Evolutionary conservation across 2,888 invertebrate species (phyloP).

Genomic region (Hartigia nigra): DNA sequence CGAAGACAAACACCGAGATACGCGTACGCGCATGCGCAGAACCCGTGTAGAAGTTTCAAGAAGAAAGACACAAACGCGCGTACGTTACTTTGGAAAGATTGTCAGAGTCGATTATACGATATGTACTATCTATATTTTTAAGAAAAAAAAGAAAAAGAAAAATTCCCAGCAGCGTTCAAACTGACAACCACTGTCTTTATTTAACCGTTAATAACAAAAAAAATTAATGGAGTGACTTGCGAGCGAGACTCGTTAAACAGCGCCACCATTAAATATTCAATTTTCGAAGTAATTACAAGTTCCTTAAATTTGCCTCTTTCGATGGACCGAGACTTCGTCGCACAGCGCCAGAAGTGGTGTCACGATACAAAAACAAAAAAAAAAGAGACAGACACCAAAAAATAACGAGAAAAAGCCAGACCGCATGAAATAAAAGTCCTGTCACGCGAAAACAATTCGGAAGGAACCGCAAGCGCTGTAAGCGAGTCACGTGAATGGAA

Average conservation of each 20-base stretch:
- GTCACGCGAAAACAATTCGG: not conserved
- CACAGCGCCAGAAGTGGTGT: too few species aligned
- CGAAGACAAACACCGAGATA: not conserved
- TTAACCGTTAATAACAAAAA: not conserved
- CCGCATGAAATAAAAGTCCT: not conserved
- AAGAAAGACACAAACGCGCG: not conserved
- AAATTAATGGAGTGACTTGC: not conserved
- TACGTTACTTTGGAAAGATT: not conserved
- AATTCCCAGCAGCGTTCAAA: not conserved
- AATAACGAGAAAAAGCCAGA: not conserved
- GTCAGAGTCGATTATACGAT: not conserved
- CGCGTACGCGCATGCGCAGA: not conserved
- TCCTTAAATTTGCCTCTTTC: not conserved
- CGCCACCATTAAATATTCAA: not conserved
- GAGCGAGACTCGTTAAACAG: not conserved
- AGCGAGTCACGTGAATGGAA: constrained; percentile 20
- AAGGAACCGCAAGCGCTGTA: constrained; percentile 38
- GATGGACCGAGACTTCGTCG: not conserved
- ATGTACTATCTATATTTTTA: not conserved
- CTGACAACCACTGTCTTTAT: not conserved
- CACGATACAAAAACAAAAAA: not conserved
- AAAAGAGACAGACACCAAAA: not conserved
- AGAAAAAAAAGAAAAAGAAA: too few species aligned
- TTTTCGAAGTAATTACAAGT: not conserved
- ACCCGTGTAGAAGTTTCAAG: not conserved